These are phyloP conservation scores for Mycteria americana DNA, from an alignment of 2,797 vertebrate genomes.

Conservation along the genomic window DNA sequence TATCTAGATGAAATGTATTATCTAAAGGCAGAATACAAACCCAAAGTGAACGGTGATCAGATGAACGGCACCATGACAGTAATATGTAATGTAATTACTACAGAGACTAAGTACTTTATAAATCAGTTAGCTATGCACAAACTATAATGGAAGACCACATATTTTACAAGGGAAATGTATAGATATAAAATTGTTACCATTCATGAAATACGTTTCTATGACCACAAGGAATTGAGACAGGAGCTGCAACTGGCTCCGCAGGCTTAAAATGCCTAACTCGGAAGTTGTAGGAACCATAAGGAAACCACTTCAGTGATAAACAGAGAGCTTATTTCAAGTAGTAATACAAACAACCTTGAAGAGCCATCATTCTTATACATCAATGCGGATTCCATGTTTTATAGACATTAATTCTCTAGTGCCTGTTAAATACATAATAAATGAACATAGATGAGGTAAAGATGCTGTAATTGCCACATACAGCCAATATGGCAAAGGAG, in stretches of 20 bases:
- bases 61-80: not conserved
- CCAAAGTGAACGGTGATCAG: not conserved
- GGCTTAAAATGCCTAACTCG: not conserved
- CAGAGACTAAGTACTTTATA: not conserved
- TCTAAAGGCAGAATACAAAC: not conserved
- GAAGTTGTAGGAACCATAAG: not conserved
- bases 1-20: not conserved
- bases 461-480: conserved; percentile 91
- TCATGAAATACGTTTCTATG: not conserved
- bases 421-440: conserved; percentile 93
- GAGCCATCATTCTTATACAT: conserved; percentile 77
- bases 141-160: not conserved
- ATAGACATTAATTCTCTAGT: conserved; percentile 90
- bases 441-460: conserved; percentile 91
- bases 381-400: conserved; percentile 90
- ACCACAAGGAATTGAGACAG: not conserved
- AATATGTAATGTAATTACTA: not conserved
- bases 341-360: not conserved
- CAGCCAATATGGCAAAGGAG: conserved; percentile 92
- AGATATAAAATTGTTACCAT: not conserved
- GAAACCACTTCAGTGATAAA: not conserved
- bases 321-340: not conserved
- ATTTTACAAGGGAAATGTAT: not conserved
- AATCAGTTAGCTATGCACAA: not conserved
- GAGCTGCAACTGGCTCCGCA: not conserved